Evolutionary conservation across 2,113 vertebrate species (phyloP), one percentile per base, ranked within the genome.

Genomic region (Archocentrus centrarchus): DNA sequence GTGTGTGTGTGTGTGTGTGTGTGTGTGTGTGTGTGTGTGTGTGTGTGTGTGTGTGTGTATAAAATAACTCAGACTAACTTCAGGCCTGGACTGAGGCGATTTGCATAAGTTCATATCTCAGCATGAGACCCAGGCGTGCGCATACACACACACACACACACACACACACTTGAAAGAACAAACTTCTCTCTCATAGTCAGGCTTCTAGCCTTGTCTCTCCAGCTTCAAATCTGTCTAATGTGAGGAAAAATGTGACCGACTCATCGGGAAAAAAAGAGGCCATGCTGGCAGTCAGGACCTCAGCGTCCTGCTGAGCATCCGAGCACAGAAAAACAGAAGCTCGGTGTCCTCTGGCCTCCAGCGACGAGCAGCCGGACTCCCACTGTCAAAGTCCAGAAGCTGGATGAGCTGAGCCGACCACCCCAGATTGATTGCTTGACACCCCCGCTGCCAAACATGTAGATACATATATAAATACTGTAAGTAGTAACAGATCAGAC

Each of bases 101-200:
- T 77, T 82, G 58, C 68, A 81, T 18, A 62, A 60, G 76, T 90
- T 85, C 80, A 83, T 60, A 73, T 78, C 82, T 66, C 82, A 90
- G 80, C 83, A 70, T 50, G 77, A 75, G 20, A n/a, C 27, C 37
- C 35, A 57, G 10, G 50, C 76, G 1, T 7, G 1, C 5, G 5
- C 32, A 75, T 2, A 39, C 64, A 60, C 81, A 75, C 3, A 11
- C 3, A 41, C 15, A 64, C 30, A 50, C 41, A 58, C 10, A 57
- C 32, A 68, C 62, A 68, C 24, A 60, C 37, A 20, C 57, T 80
- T 7, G 6, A 22, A n/a, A 58, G 27, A 57, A 79, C 3, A 20
- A 57, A 39, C 53, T 24, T 39, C 14, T 80, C 11, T 66, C 17
- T 47, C 44, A 15, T 63, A 17, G 37, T 27, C 27, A 27, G 14